Base-by-base conservation (phyloP, 2,113 vertebrate genomes). In the Lepidothrix coronata region DNA sequence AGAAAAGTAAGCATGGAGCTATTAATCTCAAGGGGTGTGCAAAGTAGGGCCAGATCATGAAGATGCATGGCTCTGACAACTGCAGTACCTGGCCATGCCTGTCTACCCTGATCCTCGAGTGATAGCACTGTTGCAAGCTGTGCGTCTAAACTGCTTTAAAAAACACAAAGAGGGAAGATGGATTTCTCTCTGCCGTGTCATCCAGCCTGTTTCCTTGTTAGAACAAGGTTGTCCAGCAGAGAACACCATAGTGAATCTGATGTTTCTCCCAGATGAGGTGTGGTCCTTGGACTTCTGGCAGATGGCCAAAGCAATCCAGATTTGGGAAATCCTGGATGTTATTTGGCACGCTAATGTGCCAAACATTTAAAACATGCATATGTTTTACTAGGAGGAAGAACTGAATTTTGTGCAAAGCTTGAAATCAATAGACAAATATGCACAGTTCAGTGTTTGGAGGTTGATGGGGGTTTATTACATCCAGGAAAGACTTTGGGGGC, bases 191-290 rank as follows among this genome's bases (percentile, higher is more conserved):
- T 67, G 25, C 52, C 3, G 0, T 20, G 9, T 73, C 24, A 28
- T 80, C 7, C 30, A 44, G 10, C 4, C n/a, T 46, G 10, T 75
- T 87, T 55, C 35, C 27, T 72, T 65, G 13, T 49, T 75, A 76
- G n/a, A 57, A 33, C 17, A 68, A 27, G 24, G 17, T 25, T 87
- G 44, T 71, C 52, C 21, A 3, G 11, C 37, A 39, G 51, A 51
- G 41, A 44, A 44, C 4, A 12, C 0, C 0, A 12, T 8, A 58
- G 49, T 46, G 22, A 37, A 11, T 25, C 65, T n/a, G 30, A 2
- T 7, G 0, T 77, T 92, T 68, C 12, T 73, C 35, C 43, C 6
- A 30, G 19, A 11, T 28, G 5, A 65, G 43, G 9, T 54, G 22
- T 54, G 28, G 74, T 58, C 66, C 67, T 82, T 59, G 30, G 39